Evolutionary conservation across 2,888 invertebrate species (phyloP).

Genomic region (Drosophila pseudotakahashii): DNA sequence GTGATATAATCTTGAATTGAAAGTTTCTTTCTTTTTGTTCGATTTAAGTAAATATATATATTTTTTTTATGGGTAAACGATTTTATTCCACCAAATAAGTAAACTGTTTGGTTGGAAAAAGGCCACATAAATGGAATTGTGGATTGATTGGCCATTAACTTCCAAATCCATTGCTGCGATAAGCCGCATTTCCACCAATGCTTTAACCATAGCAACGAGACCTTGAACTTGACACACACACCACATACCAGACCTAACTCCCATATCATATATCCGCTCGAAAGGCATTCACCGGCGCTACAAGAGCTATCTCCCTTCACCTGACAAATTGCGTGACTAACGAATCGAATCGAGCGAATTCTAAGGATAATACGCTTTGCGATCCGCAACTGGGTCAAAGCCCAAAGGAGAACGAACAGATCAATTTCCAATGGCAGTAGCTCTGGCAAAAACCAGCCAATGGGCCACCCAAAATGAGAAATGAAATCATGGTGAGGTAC

Average conservation of each 20-base stretch:
- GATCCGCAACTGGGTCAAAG: slow-evolving; percentile 56
- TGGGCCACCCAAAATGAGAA: slow-evolving; percentile 33
- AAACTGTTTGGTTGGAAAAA: neutral
- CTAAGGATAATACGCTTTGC: slow-evolving; percentile 24
- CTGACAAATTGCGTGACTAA: slow-evolving; percentile 31
- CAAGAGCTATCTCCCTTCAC: neutral
- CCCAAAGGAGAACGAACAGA: slow-evolving; percentile 33
- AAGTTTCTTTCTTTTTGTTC: neutral
- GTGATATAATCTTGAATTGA: neutral
- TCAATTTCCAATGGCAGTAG: slow-evolving; percentile 54
- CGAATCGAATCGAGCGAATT: slow-evolving; percentile 24
- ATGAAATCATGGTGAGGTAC: slow-evolving; percentile 18
- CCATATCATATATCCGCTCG: neutral
- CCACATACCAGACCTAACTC: slow-evolving; percentile 1
- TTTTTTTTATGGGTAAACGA: neutral
- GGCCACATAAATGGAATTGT: neutral
- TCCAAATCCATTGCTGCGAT: slow-evolving; percentile 15
- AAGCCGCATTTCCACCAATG: neutral
- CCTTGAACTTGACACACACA: slow-evolving; percentile 38
- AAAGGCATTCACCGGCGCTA: neutral
- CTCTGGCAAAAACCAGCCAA: neutral
- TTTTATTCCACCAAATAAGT: neutral
- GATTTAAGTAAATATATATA: neutral
- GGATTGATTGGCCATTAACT: slow-evolving; percentile 9
- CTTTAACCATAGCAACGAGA: slow-evolving; percentile 10